Base-by-base conservation (phyloP, 2,113 vertebrate species). In the Salvelinus sp. region DNA sequence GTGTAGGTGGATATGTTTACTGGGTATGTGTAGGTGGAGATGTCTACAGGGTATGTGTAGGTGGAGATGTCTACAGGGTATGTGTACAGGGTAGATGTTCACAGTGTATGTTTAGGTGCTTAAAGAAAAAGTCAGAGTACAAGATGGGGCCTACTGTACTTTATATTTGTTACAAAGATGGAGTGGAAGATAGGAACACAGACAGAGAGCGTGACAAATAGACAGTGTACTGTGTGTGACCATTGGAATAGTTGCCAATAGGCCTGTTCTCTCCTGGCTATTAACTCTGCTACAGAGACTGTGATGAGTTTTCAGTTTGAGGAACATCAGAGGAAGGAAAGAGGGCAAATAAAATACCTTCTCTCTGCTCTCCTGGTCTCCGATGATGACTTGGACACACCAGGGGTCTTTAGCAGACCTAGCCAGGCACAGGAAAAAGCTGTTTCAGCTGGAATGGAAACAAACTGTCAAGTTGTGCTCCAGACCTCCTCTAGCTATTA, bases 321-420 rank as follows among this genome's bases (percentile, higher is more conserved):
- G 81, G 79, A 87, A 79, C 76, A 80, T 84, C n/a, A 28, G 70
- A 10, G 38, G 44, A 54, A 54, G 50, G 50, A 54, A 54, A 54
- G 16, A 18, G 50, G 50, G 50, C 16, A 54, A 54, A 54, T 18
- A 54, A 5, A 54, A 54, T 3, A 5, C 13, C 50, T 54, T 16
- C 50, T 54, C 50, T 20, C 63, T 87, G 38, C 63, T 65, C 63
- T 65, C 63, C 79, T 86, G 85, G 88, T n/a, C 84, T 76, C 54
- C 72, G 82, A 81, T 85, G 88, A 90, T 88, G 87, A 87, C 86
- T 91, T 81, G 83, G 84, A 87, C 81, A 71, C 72, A 81, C 70
- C 73, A 73, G 73, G 73, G 82, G 87, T 85, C 75, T 84, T 85
- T 80, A 78, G 81, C 70, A 28, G 30, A 73, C 28, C 57, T 54